Evolutionary conservation across 2,888 invertebrate genomes (phyloP), one percentile per base, ranked within the genome.

Genomic region (Cremastobaeus sp.): DNA sequence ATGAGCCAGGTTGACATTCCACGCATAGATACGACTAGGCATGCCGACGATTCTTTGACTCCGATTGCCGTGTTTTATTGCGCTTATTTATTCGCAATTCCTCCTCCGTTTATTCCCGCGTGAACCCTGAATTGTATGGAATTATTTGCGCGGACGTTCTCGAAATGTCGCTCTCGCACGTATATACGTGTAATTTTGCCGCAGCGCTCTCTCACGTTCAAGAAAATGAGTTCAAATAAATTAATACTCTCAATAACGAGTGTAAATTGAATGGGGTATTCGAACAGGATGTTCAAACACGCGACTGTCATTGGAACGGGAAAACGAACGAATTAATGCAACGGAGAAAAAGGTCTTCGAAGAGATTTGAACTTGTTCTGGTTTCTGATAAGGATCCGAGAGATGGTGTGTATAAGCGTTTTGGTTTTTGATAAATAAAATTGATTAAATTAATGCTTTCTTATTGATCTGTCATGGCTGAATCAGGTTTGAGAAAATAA

Each of bases 1-100:
- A 74, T 74, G 70, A 74, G 52, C 50, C 57, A 52, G 62, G 59
- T 68, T 66, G 75, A 75, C 75, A 75, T 75, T 75, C 74, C 74
- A 71, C 57, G 74, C 66, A 57, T 75, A 68, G 50, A 71, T 70
- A 57, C 57, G 55, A 32, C 48, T 28, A 57, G 62, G 62, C 57
- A 57, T 57, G 50, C 50, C 59, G 59, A 30, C 45, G 45, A 66
- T 59, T 59, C 65, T 55, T 43, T 15, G 41, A 41, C 41, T 35
- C 50, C 48, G 34, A 47, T 60, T 43, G 41, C 6, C 18, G 65
- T 28, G 43, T 55, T 62, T 65, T 70, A 74, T 60, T 57, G 54
- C 28, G 48, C 30, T 59, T 54, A 69, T 65, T 60, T 74, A 74
- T 70, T 43, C 43, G 43, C 64, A 34, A 47, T 50, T 45, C 55